Evolutionary conservation across 1,140 invertebrate genomes (phyloP).

Genomic region (Drosophila ironensis): DNA sequence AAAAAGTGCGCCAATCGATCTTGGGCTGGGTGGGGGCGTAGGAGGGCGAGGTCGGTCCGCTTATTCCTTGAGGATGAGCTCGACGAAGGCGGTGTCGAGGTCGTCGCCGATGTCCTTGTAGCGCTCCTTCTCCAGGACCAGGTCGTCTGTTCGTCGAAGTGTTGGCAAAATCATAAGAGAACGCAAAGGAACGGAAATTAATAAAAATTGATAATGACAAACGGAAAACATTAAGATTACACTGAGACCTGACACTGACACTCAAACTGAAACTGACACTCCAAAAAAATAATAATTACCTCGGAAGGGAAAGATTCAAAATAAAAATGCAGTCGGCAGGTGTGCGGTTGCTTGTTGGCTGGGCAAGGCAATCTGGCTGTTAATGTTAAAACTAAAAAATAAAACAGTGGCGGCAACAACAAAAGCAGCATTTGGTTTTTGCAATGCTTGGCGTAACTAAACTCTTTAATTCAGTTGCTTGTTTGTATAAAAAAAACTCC

Average conservation of each 20-base stretch:
- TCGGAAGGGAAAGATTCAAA: slow-evolving; percentile 28
- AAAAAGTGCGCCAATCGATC: slow-evolving; percentile 27
- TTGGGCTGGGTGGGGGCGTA: slow-evolving; percentile 12
- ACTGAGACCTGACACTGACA: slow-evolving; percentile 20
- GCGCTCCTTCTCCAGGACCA: slow-evolving; percentile 99
- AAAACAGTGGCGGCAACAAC: slow-evolving; percentile 29
- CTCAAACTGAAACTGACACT: slow-evolving; percentile 6
- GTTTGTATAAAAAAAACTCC: slow-evolving; percentile 26
- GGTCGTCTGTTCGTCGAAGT: slow-evolving; percentile 92
- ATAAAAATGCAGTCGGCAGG: slow-evolving; percentile 31
- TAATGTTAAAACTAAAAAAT: slow-evolving; percentile 46
- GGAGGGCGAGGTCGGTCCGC: slow-evolving; percentile 31
- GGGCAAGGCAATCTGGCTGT: slow-evolving; percentile 63
- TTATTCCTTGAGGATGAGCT: slow-evolving; percentile 89
- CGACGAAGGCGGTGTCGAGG: slow-evolving; percentile 98
- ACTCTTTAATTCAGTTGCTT: slow-evolving; percentile 37
- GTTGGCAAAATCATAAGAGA: slow-evolving; percentile 56
- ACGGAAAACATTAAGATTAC: slow-evolving; percentile 22
- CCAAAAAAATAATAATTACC: slow-evolving; percentile 57
- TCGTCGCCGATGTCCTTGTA: slow-evolving; percentile 99
- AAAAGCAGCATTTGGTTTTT: slow-evolving; percentile 55
- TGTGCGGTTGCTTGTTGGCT: slow-evolving; percentile 27
- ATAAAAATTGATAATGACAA: slow-evolving; percentile 33
- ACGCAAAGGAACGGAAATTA: slow-evolving; percentile 56
- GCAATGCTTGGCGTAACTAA: slow-evolving; percentile 56